These are phyloP conservation scores for Arenaria interpres DNA, from an alignment of 2,113 vertebrate genomes.

Conservation along the genomic window DNA sequence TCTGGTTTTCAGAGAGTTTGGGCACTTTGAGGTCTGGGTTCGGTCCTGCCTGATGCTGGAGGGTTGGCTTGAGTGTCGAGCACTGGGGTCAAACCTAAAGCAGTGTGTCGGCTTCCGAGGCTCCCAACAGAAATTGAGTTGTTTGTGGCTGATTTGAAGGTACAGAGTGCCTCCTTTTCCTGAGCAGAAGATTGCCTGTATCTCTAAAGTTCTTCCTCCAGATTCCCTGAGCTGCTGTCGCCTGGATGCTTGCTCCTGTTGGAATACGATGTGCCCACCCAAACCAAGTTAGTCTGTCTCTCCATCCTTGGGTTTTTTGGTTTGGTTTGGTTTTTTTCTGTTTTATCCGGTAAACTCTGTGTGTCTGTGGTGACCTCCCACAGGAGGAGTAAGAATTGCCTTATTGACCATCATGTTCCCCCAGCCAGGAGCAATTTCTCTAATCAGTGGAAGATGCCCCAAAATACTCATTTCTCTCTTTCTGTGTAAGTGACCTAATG, in stretches of 20 bases:
- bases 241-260: background rate
- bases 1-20: background rate
- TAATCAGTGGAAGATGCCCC: background rate
- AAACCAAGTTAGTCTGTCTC: background rate
- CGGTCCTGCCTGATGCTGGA: background rate
- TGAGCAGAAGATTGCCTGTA: background rate
- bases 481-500: background rate
- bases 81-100: background rate
- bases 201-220: background rate
- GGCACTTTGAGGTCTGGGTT: background rate
- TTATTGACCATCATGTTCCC: background rate
- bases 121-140: background rate
- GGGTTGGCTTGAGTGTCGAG: background rate
- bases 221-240: background rate
- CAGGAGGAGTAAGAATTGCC: background rate
- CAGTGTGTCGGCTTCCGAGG: background rate
- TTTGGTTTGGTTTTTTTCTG: background rate
- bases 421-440: background rate
- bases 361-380: background rate
- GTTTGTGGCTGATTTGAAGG: background rate
- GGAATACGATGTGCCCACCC: too few species aligned
- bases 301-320: background rate
- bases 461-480: background rate
- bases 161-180: background rate
- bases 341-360: background rate